Evolutionary conservation across 2,888 invertebrate genomes (phyloP).

Genomic region (Drosophila ustulata): DNA sequence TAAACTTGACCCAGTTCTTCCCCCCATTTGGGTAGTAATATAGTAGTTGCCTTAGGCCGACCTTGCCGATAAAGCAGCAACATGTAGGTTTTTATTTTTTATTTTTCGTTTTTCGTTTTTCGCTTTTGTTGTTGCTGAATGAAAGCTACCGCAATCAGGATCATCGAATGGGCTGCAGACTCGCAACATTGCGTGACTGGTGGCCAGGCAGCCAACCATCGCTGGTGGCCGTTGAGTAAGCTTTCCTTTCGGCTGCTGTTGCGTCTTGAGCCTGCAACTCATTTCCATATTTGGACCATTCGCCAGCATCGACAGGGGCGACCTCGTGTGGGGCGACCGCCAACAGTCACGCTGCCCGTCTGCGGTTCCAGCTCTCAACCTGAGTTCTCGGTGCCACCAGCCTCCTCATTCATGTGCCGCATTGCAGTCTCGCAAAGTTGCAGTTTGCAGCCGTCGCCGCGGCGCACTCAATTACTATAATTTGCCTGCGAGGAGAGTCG

Average conservation of each 20-base stretch:
- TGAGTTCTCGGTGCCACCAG: conserved; percentile 2
- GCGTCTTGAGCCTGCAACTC: conserved; percentile 48
- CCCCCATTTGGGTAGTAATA: background rate
- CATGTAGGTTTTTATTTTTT: background rate
- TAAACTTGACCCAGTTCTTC: conserved; percentile 75
- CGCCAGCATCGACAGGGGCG: conserved; percentile 34
- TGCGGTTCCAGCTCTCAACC: conserved; percentile 16
- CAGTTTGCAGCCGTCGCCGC: conserved; percentile 59
- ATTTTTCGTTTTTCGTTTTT: background rate
- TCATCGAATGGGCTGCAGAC: conserved; percentile 31
- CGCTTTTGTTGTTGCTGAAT: conserved; percentile 6
- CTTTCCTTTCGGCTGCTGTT: conserved; percentile 54
- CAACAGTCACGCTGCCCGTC: conserved; percentile 58
- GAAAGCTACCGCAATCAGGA: conserved; percentile 42
- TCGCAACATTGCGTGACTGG: conserved; percentile 55
- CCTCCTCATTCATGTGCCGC: conserved; percentile 67
- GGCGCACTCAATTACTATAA: conserved; percentile 84
- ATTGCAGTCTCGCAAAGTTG: conserved; percentile 37
- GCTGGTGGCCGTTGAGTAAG: conserved; percentile 64
- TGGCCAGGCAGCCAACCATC: conserved; percentile 26
- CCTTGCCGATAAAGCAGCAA: conserved; percentile 37
- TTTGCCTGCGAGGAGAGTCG: conserved; percentile 74
- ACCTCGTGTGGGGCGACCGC: conserved; percentile 80
- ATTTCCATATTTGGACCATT: conserved; percentile 73
- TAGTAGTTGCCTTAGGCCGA: conserved; percentile 20